Evolutionary conservation across 2,888 invertebrate genomes (phyloP), one percentile per base, ranked within the genome.

Genomic region (Mythimna loreyi): DNA sequence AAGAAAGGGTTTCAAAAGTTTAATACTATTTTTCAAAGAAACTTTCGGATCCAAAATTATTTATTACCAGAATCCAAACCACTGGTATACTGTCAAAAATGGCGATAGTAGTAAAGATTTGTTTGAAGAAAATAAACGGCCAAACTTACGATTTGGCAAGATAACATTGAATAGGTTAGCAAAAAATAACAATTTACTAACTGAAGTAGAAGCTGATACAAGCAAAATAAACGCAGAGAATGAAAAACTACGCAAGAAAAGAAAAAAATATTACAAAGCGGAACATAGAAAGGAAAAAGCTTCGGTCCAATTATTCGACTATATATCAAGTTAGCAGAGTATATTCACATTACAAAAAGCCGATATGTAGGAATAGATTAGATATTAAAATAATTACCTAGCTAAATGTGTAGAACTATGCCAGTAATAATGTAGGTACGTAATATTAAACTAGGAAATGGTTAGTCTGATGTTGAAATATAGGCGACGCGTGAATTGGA

Each of bases 381-480:
- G 77, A 78, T 75, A 80, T 52, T 64, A 49, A 73, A 66, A 65
- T 79, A 77, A 76, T 72, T 81, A 73, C 25, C 64, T 43, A 61
- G 72, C 50, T 13, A 72, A 60, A 60, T 68, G 57, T 68, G 63
- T 75, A 62, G 55, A 78, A 59, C 47, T 58, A 28, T 63, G 58
- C 65, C 47, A 67, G 50, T 40, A 64, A 71, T 74, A 72, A 72
- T 74, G 60, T n/a, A n/a, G n/a, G n/a, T 72, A 67, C 67, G 77
- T 77, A 72, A 70, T 72, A 64, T 67, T 59, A 65, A 72, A 77
- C 72, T 63, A 77, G 82, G 80, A 82, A 82, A 63, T 61, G n/a
- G 8, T 9, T 16, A 33, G 58, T 61, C 43, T 50, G 65, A 57
- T 33, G 43, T 40, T n/a, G 7, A 43, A 72, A 72, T 47, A 62